Conservation (phyloP, 1,140 invertebrate species). For the Carposina sasakii region DNA sequence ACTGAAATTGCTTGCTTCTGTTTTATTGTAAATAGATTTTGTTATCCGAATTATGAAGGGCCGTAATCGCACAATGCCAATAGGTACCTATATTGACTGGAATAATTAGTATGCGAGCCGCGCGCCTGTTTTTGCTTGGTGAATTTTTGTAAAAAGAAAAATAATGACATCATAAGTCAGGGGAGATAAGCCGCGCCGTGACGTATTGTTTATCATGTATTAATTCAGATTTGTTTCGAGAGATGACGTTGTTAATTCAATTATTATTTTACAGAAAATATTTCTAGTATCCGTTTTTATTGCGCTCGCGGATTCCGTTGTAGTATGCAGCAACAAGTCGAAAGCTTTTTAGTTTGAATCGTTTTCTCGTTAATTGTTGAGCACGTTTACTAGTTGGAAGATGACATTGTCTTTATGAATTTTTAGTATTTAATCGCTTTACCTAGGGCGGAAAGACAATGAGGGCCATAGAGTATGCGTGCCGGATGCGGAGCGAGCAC, state of each 20-base stretch:
- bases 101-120: slow-evolving; percentile 58
- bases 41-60: slow-evolving; percentile 41
- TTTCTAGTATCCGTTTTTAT: too few species aligned
- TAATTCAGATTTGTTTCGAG: slow-evolving; percentile 43
- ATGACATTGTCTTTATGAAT: slow-evolving; percentile 57
- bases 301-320: too few species aligned
- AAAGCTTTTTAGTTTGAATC: too few species aligned
- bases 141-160: slow-evolving; percentile 64
- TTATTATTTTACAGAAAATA: too few species aligned
- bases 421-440: slow-evolving; percentile 61
- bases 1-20: slow-evolving; percentile 50
- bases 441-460: slow-evolving; percentile 49
- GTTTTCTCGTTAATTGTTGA: slow-evolving; percentile 30
- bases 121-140: slow-evolving; percentile 57
- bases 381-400: slow-evolving; percentile 39
- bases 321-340: too few species aligned
- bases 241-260: slow-evolving; percentile 42
- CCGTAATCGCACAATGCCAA: slow-evolving; percentile 39
- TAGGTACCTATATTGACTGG: slow-evolving; percentile 61
- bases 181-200: slow-evolving; percentile 57
- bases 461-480: slow-evolving; percentile 47
- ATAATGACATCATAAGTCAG: slow-evolving; percentile 66
- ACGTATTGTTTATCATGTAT: slow-evolving; percentile 55
- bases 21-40: slow-evolving; percentile 59
- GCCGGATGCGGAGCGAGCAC: slow-evolving; percentile 40